A percentile compares a stretch with the other conserved stretches of the same genome.
Conservation (phyloP, 2,888 invertebrate species). For the Rhagophthalmus giganteus region DNA sequence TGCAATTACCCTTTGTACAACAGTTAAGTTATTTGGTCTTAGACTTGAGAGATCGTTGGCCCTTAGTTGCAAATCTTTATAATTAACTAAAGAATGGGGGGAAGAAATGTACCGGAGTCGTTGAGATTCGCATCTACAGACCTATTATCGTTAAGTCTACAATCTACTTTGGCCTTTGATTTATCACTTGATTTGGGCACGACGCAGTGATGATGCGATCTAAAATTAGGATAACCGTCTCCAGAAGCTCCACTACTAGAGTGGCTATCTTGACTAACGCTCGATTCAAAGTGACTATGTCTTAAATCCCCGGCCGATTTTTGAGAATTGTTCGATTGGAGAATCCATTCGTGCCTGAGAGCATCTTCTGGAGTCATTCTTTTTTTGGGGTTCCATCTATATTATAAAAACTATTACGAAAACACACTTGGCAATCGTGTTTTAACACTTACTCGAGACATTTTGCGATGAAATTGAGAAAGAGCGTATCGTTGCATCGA, state of each 20-base stretch:
- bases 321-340: conserved; percentile 61
- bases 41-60: conserved; percentile 31
- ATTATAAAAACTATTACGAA: not conserved
- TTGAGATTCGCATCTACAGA: conserved; percentile 59
- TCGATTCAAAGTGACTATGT: conserved; percentile 59
- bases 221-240: conserved; percentile 43
- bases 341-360: conserved; percentile 79
- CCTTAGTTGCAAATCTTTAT: conserved; percentile 16
- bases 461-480: conserved; percentile 86
- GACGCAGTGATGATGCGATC: conserved; percentile 47
- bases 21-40: conserved; percentile 31
- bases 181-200: conserved; percentile 48
- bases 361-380: conserved; percentile 92
- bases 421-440: not conserved
- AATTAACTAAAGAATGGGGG: conserved; percentile 60
- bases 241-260: conserved; percentile 52
- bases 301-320: conserved; percentile 54
- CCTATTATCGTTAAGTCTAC: conserved; percentile 53
- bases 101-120: conserved; percentile 66
- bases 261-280: conserved; percentile 49
- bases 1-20: conserved; percentile 22
- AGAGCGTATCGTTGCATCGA: conserved; percentile 82
- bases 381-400: conserved; percentile 89
- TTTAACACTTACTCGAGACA: conserved; percentile 81
- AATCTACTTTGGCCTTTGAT: conserved; percentile 53